Evolutionary conservation across 2,113 vertebrate species (phyloP).

Genomic region (Raja brachyura): DNA sequence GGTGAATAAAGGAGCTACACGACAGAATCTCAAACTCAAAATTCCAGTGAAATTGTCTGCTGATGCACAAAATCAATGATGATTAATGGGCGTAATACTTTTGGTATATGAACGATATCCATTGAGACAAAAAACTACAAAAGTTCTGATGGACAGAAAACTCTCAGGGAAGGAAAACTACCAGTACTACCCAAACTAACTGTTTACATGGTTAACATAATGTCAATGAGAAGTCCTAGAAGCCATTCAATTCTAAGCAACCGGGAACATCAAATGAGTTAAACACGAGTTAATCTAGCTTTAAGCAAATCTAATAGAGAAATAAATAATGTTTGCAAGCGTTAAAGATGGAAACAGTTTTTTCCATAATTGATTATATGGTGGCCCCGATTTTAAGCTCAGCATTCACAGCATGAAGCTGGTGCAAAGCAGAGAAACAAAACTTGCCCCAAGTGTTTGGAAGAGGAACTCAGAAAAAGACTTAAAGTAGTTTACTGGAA

Average conservation of each 20-base stretch:
- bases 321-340: not conserved
- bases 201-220: not conserved
- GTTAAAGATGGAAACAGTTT: not conserved
- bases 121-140: not conserved
- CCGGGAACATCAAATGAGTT: not conserved
- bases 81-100: not conserved
- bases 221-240: not conserved
- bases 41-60: not conserved
- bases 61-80: not conserved
- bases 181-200: not conserved
- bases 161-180: not conserved
- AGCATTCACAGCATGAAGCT: not conserved
- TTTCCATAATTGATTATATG: not conserved
- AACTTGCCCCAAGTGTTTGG: not conserved
- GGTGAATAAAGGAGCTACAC: not conserved
- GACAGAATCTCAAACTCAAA: not conserved
- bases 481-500: not conserved
- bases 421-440: not conserved
- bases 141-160: not conserved
- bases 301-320: not conserved
- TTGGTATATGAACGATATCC: not conserved
- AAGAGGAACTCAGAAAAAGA: not conserved
- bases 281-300: not conserved
- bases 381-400: not conserved
- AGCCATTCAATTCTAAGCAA: not conserved